phyloP scores from a whole-genome alignment of 1,140 invertebrate species.

The Bombus sylvicola region DNA sequence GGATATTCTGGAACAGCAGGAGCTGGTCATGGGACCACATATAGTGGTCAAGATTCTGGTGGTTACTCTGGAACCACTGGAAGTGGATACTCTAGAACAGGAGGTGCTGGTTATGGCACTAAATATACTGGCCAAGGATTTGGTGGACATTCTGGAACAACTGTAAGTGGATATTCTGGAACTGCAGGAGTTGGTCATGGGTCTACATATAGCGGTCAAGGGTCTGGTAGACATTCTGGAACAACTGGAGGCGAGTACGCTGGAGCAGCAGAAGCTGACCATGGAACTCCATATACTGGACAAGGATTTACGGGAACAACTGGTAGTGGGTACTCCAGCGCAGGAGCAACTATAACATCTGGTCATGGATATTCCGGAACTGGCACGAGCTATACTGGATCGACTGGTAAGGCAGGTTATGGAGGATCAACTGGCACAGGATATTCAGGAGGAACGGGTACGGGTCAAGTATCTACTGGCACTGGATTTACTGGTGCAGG shows the following conservation, averaged over 20 bases:
- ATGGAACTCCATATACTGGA: not conserved
- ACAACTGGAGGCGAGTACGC: not conserved
- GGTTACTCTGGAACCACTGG: not conserved
- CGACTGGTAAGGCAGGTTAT: not conserved
- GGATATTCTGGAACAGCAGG: slow-evolving; percentile 8
- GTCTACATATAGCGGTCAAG: not conserved
- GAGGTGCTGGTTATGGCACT: not conserved
- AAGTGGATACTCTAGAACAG: slow-evolving; percentile 11
- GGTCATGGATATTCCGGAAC: not conserved
- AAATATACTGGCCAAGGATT: slow-evolving; percentile 1
- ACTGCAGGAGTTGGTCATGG: not conserved
- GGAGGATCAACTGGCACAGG: slow-evolving; percentile 12
- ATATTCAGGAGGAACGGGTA: not conserved
- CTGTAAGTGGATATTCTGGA: not conserved
- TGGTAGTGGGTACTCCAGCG: not conserved
- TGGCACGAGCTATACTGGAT: slow-evolving; percentile 1
- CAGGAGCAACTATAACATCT: not conserved
- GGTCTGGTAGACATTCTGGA: slow-evolving; percentile 8
- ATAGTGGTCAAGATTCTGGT: not conserved
- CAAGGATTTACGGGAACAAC: not conserved
- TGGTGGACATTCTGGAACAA: not conserved
- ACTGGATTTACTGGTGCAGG: slow-evolving; percentile 11
- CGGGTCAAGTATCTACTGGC: not conserved
- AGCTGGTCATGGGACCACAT: not conserved
- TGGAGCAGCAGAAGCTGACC: not conserved